phyloP scores from a whole-genome alignment of 2,888 invertebrate genomes.

The Heliconius ethilla region DNA sequence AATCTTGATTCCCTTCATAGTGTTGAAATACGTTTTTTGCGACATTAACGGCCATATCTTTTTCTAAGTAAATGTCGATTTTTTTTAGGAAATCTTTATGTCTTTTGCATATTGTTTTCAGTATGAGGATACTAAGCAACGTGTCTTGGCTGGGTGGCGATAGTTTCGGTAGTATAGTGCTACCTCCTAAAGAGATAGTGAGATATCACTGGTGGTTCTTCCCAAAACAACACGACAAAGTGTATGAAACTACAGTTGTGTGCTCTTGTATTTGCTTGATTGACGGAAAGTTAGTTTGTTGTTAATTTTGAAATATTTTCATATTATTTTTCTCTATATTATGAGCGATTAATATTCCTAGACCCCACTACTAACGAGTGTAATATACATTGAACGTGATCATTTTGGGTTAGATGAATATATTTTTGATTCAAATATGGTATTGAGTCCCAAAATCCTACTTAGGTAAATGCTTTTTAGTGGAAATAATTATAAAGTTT shows the following conservation, averaged over 20 bases:
- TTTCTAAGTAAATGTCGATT: too few species aligned
- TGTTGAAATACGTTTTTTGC: too few species aligned
- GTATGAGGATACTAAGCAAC: slow-evolving; percentile 65
- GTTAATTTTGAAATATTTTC: background rate
- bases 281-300: slow-evolving; percentile 60
- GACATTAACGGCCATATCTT: too few species aligned
- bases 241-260: slow-evolving; percentile 69
- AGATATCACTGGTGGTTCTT: slow-evolving; percentile 77
- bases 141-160: slow-evolving; percentile 74
- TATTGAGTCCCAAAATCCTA: too few species aligned
- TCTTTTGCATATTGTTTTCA: slow-evolving; percentile 44
- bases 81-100: too few species aligned
- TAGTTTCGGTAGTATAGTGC: slow-evolving; percentile 60
- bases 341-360: too few species aligned
- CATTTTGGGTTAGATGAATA: background rate
- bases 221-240: slow-evolving; percentile 62
- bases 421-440: too few species aligned
- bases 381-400: background rate
- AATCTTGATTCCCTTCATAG: too few species aligned
- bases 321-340: too few species aligned
- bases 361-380: too few species aligned
- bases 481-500: too few species aligned
- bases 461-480: too few species aligned
- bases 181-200: slow-evolving; percentile 70
- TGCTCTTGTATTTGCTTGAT: slow-evolving; percentile 72